Percentiles rank a stretch among this genome's conserved stretches.
Conservation (phyloP, 2,113 vertebrate genomes). For the Eulacestoma nigropectus region DNA sequence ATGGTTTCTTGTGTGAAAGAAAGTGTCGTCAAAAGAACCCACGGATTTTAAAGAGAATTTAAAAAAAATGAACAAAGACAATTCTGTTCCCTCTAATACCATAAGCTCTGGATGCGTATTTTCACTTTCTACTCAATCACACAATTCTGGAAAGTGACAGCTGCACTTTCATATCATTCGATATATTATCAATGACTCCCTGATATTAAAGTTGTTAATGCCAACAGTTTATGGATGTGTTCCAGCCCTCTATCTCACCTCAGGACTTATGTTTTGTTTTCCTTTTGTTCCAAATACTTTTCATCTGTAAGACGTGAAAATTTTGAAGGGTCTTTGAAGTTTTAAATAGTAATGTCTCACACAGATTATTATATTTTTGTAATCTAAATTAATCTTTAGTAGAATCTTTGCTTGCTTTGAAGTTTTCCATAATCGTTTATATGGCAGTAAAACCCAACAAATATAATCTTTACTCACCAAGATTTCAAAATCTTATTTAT, state of each 20-base stretch:
- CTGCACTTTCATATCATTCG: background rate
- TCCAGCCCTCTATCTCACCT: background rate
- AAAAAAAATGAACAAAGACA: accelerated
- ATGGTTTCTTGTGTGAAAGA: background rate
- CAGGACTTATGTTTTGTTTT: background rate
- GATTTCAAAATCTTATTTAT: background rate
- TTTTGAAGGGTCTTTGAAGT: background rate
- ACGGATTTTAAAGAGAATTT: background rate
- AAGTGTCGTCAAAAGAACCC: accelerated
- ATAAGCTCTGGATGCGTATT: background rate
- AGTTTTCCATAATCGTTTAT: background rate
- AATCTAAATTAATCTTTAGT: background rate
- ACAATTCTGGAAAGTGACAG: background rate
- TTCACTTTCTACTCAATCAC: background rate
- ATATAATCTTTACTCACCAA: background rate
- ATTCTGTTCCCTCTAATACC: background rate
- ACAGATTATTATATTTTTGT: background rate
- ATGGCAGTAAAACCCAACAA: background rate
- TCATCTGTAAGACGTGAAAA: background rate
- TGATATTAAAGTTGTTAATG: background rate
- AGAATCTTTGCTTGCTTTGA: background rate
- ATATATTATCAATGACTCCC: background rate
- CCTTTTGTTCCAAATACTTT: background rate
- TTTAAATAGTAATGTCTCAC: background rate
- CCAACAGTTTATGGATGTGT: background rate